Base-by-base conservation (phyloP, 2,888 invertebrate species). In the Drosophila setosimentum region DNA sequence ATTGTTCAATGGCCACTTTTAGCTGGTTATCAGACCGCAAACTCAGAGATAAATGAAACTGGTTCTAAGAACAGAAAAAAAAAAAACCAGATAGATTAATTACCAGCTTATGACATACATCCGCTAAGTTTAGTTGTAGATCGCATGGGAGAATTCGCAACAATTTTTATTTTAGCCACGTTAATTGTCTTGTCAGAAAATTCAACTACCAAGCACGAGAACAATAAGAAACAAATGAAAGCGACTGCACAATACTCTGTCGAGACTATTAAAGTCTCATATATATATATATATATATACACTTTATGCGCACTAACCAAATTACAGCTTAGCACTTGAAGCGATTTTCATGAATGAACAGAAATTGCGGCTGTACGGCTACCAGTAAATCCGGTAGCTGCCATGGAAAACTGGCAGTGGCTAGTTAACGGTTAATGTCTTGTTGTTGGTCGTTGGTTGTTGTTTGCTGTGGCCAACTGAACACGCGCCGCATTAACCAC, bases 281-380 rank as follows among this genome's bases (percentile, higher is more conserved):
- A 33, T 33, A 33, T 33, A 33, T 33, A 33, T 49, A 21, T 7
- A 27, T 16, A 16, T 18, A 3, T 1, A 4, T 24, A 11, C 4
- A 29, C 29, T 29, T 29, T 50, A 3, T 18, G 27, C 3, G 18
- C n/a, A 30, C 3, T 10, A 24, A 18, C 13, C 3, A 29, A 29
- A 80, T 67, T 53, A 10, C 27, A 54, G n/a, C 27, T 63, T 24
- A 45, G 45, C 65, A 59, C 72, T 74, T 59, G 59, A 30, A 64
- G 55, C 57, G 63, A 33, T 54, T 80, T 80, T 83, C 76, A 83
- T 80, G 80, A 80, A 80, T 80, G 83, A 73, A 76, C 76, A 61
- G 63, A 45, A 51, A 72, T 45, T 70, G 77, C 35, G 18, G 35
- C 7, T 18, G 29, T 32, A 51, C 33, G 24, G 33, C 24, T 33